Evolutionary conservation across 2,797 vertebrate species (phyloP).

Genomic region (Chanos chanos): DNA sequence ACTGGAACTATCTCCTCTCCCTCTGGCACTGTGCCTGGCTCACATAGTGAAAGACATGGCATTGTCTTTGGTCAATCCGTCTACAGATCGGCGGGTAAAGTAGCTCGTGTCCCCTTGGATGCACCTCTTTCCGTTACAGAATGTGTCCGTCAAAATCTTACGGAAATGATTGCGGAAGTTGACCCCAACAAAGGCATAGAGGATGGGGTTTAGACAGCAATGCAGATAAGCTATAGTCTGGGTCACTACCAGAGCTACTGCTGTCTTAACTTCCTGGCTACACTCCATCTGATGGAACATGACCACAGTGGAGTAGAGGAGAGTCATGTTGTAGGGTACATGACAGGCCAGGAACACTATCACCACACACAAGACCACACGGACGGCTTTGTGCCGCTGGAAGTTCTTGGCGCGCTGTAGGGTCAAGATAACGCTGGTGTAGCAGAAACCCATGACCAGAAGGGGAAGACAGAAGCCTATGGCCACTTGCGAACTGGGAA

Average conservation of each 20-base stretch:
- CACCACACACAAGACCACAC: conserved; percentile 81
- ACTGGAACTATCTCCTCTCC: no score
- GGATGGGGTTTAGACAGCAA: conserved; percentile 81
- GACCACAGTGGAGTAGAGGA: conserved; percentile 63
- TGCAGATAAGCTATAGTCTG: conserved; percentile 79
- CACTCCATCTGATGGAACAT: conserved; percentile 57
- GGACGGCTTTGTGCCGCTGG: conserved; percentile 83
- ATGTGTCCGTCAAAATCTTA: conserved; percentile 68
- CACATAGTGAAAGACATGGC: conserved; percentile 84
- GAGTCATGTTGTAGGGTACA: conserved; percentile 79
- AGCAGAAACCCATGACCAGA: conserved; percentile 82
- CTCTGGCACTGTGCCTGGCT: conserved; percentile 9
- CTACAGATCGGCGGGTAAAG: conserved; percentile 73
- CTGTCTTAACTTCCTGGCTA: neutral
- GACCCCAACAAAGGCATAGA: conserved; percentile 83
- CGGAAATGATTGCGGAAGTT: conserved; percentile 80
- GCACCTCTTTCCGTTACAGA: conserved; percentile 63
- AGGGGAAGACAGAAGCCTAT: conserved; percentile 85
- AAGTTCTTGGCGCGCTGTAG: conserved; percentile 79
- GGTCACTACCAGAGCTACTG: conserved; percentile 49
- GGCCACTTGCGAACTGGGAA: conserved; percentile 71
- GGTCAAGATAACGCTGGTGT: conserved; percentile 71
- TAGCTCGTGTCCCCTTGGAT: no score
- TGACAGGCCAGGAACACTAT: conserved; percentile 81
- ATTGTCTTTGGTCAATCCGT: conserved; percentile 65